Evolutionary conservation across 2,113 vertebrate species (phyloP).

Genomic region (Oryzias curvinotus): DNA sequence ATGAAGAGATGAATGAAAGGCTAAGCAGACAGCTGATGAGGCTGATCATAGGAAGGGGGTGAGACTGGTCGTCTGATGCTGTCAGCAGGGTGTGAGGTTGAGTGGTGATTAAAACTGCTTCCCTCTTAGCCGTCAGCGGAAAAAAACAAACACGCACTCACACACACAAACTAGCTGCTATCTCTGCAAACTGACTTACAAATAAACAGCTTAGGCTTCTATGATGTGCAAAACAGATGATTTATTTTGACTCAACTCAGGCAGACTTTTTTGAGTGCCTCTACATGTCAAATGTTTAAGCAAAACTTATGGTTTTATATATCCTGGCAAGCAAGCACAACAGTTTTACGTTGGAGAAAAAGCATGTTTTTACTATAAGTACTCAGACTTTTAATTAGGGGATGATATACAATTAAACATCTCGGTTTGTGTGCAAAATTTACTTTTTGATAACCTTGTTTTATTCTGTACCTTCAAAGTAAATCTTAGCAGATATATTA

Average conservation of each 20-base stretch:
- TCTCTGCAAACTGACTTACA: slow-evolving; percentile 64
- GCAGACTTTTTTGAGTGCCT: slow-evolving; percentile 49
- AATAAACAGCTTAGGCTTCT: slow-evolving; percentile 67
- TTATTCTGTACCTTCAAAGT: too few relatives aligned
- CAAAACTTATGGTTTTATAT: slow-evolving; percentile 11
- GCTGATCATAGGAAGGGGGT: slow-evolving; percentile 63
- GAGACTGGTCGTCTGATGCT: slow-evolving; percentile 53
- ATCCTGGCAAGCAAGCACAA: slow-evolving; percentile 10
- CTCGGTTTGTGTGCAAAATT: too few relatives aligned
- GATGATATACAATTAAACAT: too few relatives aligned
- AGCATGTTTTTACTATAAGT: too few relatives aligned
- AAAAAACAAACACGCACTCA: slow-evolving; percentile 25
- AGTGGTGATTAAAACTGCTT: slow-evolving; percentile 72
- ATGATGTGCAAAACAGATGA: slow-evolving; percentile 71
- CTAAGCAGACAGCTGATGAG: slow-evolving; percentile 68
- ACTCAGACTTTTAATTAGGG: too few relatives aligned
- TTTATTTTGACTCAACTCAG: slow-evolving; percentile 37
- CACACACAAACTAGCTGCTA: slow-evolving; percentile 30
- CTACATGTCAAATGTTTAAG: slow-evolving; percentile 44
- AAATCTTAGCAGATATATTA: too few relatives aligned
- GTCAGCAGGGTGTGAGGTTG: slow-evolving; percentile 70
- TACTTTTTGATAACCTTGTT: too few relatives aligned
- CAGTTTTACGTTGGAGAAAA: not conserved
- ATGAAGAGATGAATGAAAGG: slow-evolving; percentile 64
- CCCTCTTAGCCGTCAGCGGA: slow-evolving; percentile 66